phyloP scores from a whole-genome alignment of 2,113 vertebrate genomes.

The Channa maculata region DNA sequence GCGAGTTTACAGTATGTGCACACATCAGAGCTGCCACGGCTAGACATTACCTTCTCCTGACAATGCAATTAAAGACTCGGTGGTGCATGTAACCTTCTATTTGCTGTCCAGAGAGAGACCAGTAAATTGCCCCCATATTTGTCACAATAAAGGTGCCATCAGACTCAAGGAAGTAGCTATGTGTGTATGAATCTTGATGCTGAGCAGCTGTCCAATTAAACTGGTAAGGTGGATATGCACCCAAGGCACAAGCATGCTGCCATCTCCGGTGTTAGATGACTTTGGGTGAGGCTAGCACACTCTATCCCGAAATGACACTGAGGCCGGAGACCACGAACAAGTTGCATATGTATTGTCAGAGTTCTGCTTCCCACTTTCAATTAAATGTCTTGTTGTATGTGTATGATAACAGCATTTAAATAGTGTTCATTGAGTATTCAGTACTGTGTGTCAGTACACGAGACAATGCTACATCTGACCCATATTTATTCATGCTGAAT shows the following conservation, averaged over 20 bases:
- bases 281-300: slow-evolving; percentile 35
- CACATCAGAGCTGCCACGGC: slow-evolving; percentile 57
- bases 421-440: not conserved
- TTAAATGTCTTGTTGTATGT: slow-evolving; percentile 24
- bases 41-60: slow-evolving; percentile 72
- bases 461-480: too few species aligned
- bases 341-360: slow-evolving; percentile 31
- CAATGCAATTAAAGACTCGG: slow-evolving; percentile 81
- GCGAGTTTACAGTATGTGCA: slow-evolving; percentile 41
- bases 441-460: not conserved
- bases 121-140: slow-evolving; percentile 80
- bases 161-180: slow-evolving; percentile 69
- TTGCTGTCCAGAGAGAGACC: slow-evolving; percentile 80
- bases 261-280: slow-evolving; percentile 22
- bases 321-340: slow-evolving; percentile 41
- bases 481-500: slow-evolving; percentile 7
- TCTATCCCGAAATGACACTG: slow-evolving; percentile 54
- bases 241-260: slow-evolving; percentile 61
- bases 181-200: slow-evolving; percentile 72
- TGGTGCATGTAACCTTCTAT: slow-evolving; percentile 79
- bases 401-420: slow-evolving; percentile 24
- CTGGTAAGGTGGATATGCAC: slow-evolving; percentile 63
- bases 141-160: slow-evolving; percentile 81
- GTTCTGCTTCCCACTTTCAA: slow-evolving; percentile 36
- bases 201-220: slow-evolving; percentile 83